These are phyloP conservation scores for Cisticola juncidis DNA, from an alignment of 2,113 vertebrate species.

Conservation along the genomic window DNA sequence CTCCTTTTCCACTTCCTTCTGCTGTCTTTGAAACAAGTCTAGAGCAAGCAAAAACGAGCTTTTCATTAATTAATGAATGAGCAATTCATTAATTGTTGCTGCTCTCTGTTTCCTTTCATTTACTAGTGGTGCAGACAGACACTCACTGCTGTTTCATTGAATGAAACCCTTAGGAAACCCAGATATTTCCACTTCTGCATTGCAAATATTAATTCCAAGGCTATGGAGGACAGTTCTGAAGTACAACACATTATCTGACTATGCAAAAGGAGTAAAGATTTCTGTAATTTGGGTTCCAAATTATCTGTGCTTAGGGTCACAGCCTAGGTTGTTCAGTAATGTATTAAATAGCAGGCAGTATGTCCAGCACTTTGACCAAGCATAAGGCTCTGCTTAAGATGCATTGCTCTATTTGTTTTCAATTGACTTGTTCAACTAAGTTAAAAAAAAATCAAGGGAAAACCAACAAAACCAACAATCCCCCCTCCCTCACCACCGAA, in stretches of 20 bases:
- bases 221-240: neutral
- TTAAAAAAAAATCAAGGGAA: neutral
- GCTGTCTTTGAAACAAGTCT: neutral
- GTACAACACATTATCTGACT: neutral
- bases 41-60: neutral
- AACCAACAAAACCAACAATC: neutral
- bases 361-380: neutral
- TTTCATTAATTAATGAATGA: too few relatives aligned
- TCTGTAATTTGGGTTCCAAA: neutral
- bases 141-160: neutral
- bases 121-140: neutral
- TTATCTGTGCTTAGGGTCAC: neutral
- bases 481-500: rapidly evolving
- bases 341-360: neutral
- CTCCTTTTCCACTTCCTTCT: slow-evolving; percentile 4
- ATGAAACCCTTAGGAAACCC: neutral
- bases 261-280: neutral
- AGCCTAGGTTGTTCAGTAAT: neutral
- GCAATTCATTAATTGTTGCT: neutral
- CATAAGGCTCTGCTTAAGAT: neutral
- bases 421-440: neutral
- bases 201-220: neutral
- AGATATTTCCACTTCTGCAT: neutral
- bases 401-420: neutral
- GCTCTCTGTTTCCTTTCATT: neutral